Base-by-base conservation (phyloP, 1,140 invertebrate species). In the Gyrodactylus bullatarudis region DNA sequence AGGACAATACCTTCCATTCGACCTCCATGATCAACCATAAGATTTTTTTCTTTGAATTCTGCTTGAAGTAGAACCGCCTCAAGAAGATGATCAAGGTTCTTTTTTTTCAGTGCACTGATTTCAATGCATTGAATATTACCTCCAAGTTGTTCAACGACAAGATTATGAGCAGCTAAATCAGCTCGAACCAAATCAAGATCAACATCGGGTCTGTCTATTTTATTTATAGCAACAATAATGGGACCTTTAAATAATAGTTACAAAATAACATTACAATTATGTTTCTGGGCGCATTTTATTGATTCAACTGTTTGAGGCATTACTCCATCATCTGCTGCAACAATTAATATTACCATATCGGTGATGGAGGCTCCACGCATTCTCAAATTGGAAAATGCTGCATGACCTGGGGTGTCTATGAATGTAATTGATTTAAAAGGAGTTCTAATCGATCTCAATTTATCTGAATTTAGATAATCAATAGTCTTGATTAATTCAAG, bases 351-450 rank as follows among this genome's bases (percentile, higher is more conserved):
- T 26, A 97, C 87, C 73, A 98, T 87, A 80, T 99, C 94, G 0
- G 95, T 98, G 34, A 87, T 85, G 75, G 87, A 82, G 0, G 92
- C 92, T 20, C 94, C 94, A 74, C 94, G 84, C 68, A 86, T 85
- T 77, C 93, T 82, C 89, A 97, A 94, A 0, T 89, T 83, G 71
- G 84, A 85, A 79, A 96, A 97, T 8, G 94, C 94, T 23, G 92
- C 92, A 84, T 98, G 94, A 0, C 94, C 94, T n/a, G 94, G 94
- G n/a, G 94, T 99, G 80, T 99, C 94, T 73, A 98, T 79, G 83
- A 98, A 97, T 8, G 93, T 97, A 27, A 96, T 86, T 69, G 78
- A 83, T 69, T 88, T 85, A 0, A 86, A 86, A 68, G 82, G 68
- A 21, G 22, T 19, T 26, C 23, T 26, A 76, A 75, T 8, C 74